These are phyloP conservation scores for Eleutherodactylus coqui DNA, from an alignment of 2,797 vertebrate species.

Conservation along the genomic window DNA sequence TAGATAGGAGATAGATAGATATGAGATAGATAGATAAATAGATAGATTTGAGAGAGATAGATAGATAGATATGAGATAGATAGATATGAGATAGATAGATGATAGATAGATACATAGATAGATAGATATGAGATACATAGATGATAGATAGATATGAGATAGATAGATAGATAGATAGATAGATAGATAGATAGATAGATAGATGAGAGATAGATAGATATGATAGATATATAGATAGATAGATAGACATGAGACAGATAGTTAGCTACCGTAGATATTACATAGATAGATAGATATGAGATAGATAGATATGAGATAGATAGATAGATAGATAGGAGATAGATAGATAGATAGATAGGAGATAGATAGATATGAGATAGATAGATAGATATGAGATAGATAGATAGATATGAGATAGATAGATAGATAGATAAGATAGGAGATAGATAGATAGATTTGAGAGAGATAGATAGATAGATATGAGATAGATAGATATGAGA, in stretches of 20 bases:
- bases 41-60: not conserved
- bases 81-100: not conserved
- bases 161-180: constrained; percentile 26
- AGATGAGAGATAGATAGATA: constrained; percentile 28
- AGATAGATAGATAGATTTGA: constrained; percentile 25
- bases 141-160: not conserved
- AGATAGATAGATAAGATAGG: too few species aligned
- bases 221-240: constrained; percentile 7
- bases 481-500: constrained; percentile 15
- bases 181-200: constrained; percentile 6
- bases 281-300: constrained; percentile 24
- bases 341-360: not conserved
- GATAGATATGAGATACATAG: constrained; percentile 13
- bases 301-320: constrained; percentile 12
- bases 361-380: constrained; percentile 20
- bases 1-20: constrained; percentile 12
- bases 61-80: constrained; percentile 27
- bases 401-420: constrained; percentile 27
- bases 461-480: constrained; percentile 12
- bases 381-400: not conserved
- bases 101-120: constrained; percentile 20
- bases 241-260: constrained; percentile 10
- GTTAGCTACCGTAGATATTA: too few species aligned
- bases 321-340: constrained; percentile 22
- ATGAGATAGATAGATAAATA: constrained; percentile 16